Evolutionary conservation across 2,888 invertebrate species (phyloP), one percentile per base, ranked within the genome.

Genomic region (Erannis defoliaria): DNA sequence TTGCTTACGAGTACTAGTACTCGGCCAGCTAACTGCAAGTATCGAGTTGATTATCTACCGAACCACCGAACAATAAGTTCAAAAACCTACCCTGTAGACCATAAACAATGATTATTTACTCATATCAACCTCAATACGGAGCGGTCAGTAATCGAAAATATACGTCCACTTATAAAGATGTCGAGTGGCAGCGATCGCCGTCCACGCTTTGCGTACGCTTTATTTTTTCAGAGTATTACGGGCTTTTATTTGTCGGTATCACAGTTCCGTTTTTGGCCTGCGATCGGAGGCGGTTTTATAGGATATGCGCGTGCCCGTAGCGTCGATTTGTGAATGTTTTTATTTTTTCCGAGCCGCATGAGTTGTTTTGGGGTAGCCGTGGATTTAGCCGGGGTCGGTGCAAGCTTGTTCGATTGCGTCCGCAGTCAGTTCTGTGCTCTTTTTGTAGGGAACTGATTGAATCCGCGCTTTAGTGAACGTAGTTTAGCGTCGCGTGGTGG

Each of bases 201-300:
- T 70, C 75, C 76, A 71, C 73, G 77, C 80, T 75, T 69, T 74
- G 76, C 77, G 77, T 82, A 63, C 84, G 81, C 82, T 90, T 86
- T 89, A 88, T 91, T 92, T 91, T 89, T 88, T 86, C 86, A 80
- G 78, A 74, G 89, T 82, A 90, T 90, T 89, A 88, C 81, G 71
- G 84, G 80, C 87, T 88, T 92, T 91, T 93, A 92, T 90, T 93
- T 93, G 88, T 93, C 85, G 93, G 93, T 93, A 92, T 92, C 90
- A 89, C 91, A 82, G 90, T 86, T 86, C 89, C 92, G 90, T 86
- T 91, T 90, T 90, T 90, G 90, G 92, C 85, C 86, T 82, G 78
- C 89, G 84, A 90, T 89, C 88, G 89, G 81, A 87, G 80, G 89
- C 81, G 85, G 88, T 88, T 90, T 90, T 88, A 88, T 89, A 86